Evolutionary conservation across 2,888 invertebrate species (phyloP), one percentile per base, ranked within the genome.

Genomic region (Cheilosia vulpina): DNA sequence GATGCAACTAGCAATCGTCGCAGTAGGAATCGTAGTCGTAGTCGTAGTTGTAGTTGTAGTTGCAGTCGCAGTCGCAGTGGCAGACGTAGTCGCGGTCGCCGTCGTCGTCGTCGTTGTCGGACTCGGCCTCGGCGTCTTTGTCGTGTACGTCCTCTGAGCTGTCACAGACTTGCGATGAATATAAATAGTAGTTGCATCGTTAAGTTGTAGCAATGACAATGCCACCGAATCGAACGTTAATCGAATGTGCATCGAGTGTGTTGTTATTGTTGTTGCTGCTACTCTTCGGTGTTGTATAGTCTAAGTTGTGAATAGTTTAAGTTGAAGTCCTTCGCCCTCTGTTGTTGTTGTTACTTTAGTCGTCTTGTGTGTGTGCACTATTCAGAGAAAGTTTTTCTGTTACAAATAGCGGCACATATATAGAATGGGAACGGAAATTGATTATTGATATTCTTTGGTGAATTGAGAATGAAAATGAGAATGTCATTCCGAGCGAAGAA

Each of bases 161-260:
- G 84, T 80, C 75, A 79, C 52, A 79, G 71, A 75, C 79, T 79
- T 79, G 45, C 45, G 62, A 81, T 85, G 85, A 81, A 85, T 85
- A 85, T 77, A 85, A 85, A 85, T 81, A 81, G 76, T 66, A 52
- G 77, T 81, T 81, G 76, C 81, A 81, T 77, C 85, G 85, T 81
- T 81, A 85, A 85, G 76, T 85, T 85, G 85, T 81, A 85, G 85
- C 85, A 85, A 85, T 85, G 81, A 72, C 85, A 85, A 85, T 85
- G 76, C 68, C 80, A 72, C 34, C 71, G 76, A 81, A 81, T 85
- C 81, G 75, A 84, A 79, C 69, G 69, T 79, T 79, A 84, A 84
- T 84, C 84, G 81, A 85, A 85, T 80, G 71, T 71, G 79, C 66
- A 85, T 85, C 80, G 73, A 71, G 69, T 65, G 69, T 38, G 45